Evolutionary conservation across 37 sponge, comb jelly and placozoan species (phyloP), one percentile per base, ranked within the genome.

Genomic region (Spongilla lacustris): DNA sequence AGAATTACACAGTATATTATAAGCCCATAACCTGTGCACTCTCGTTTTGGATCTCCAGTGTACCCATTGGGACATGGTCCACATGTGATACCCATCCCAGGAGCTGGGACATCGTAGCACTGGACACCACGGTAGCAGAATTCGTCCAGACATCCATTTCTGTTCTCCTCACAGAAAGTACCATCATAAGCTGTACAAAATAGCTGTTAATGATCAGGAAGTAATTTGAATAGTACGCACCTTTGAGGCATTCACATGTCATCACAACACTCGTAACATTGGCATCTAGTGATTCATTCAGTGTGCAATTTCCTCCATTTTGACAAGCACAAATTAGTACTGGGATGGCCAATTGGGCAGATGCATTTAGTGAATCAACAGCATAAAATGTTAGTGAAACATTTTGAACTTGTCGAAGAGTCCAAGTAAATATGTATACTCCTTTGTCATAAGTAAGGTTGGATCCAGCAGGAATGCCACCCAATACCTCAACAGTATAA

Each of bases 261-360:
- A 58, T 17, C 14, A 58, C 21, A 19, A 19, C 58, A 58, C 58
- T 17, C 1, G 21, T 58, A 19, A 19, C 58, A 58, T 17, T 46
- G 27, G 46, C 24, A 31, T 46, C 58, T 46, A 26, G 8, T 22
- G 50, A 41, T 2, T 71, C 85, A 12, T 77, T 70, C 35, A 30
- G 33, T 36, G 85, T 85, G 78, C 85, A 85, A 68, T 66, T 85
- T 22, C 78, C 85, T 74, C 67, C 78, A 67, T 85, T 85, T 36
- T 22, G 33, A 77, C 85, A 85, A 28, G 36, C 85, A 85, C 85
- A 85, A 36, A 77, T 35, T 27, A 30, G 36, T 29, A 84, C 50
- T 66, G 71, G 67, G 17, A 68, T 33, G 32, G 32, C n/a, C 35
- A 66, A 14, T n/a, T 31, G 31, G 25, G 27, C 34, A 5, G 67